Percentiles rank a stretch among this genome's conserved stretches.
These are phyloP conservation scores for Toxotes lorentzi DNA, from an alignment of 2,797 vertebrate species.

Conservation along the genomic window DNA sequence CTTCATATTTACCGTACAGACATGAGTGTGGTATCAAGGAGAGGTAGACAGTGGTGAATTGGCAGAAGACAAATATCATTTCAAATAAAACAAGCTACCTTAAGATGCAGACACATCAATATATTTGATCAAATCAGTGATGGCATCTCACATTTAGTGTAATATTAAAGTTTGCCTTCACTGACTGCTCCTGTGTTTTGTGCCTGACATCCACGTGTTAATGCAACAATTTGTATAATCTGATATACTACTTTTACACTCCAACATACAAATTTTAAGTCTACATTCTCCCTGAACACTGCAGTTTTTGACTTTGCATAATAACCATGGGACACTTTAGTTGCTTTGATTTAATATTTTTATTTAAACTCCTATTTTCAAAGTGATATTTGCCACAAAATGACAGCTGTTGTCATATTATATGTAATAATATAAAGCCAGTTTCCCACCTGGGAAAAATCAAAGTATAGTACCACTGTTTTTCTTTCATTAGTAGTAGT, in stretches of 20 bases:
- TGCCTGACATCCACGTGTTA: background rate
- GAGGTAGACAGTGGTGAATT: background rate
- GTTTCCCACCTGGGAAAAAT: conserved; percentile 64
- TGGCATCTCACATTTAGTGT: background rate
- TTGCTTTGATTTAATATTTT: conserved; percentile 63
- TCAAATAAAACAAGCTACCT: background rate
- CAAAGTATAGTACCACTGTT: conserved; percentile 50
- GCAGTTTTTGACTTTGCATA: conserved; percentile 34
- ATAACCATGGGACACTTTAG: conserved; percentile 56
- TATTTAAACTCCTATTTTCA: conserved; percentile 74
- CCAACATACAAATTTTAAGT: background rate
- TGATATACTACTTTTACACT: background rate
- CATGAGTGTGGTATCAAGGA: background rate
- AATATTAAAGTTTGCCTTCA: background rate
- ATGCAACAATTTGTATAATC: background rate
- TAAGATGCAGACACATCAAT: background rate
- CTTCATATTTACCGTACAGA: background rate
- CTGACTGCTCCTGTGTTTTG: background rate
- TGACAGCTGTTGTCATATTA: conserved; percentile 60
- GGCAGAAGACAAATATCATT: background rate
- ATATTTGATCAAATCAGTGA: background rate
- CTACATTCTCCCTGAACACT: conserved; percentile 4
- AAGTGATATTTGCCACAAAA: conserved; percentile 69
- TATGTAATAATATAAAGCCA: conserved; percentile 73
- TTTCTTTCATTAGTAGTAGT: conserved; percentile 30